Evolutionary conservation across 92 coral and sea anemone genomes (phyloP).

Genomic region (Metridium senile): DNA sequence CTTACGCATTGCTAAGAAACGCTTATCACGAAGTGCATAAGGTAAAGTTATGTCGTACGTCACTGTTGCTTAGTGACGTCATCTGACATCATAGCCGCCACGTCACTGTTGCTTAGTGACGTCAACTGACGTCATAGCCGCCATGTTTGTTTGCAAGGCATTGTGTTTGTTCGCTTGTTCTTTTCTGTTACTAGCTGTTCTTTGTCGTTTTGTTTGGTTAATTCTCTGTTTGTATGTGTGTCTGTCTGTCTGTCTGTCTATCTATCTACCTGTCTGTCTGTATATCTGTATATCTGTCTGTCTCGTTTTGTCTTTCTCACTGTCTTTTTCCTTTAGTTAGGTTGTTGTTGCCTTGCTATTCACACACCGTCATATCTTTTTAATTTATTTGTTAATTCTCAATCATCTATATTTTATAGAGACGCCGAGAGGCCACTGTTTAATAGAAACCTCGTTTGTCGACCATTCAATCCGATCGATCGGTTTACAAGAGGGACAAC

Average conservation of each 20-base stretch:
- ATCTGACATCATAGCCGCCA: too few relatives aligned
- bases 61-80: not conserved
- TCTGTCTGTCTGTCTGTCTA: not conserved
- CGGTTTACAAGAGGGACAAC: not conserved
- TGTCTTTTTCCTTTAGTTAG: not conserved
- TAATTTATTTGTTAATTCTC: too few relatives aligned
- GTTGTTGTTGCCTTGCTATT: too few relatives aligned
- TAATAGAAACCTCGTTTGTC: not conserved
- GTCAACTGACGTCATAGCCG: too few relatives aligned
- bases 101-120: not conserved
- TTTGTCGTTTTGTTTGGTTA: not conserved
- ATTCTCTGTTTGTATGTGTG: not conserved
- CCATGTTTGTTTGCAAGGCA: too few relatives aligned
- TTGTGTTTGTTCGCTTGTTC: too few relatives aligned
- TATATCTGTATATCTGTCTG: not conserved
- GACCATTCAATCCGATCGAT: not conserved
- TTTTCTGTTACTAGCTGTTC: too few relatives aligned
- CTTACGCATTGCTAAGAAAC: constrained; percentile 91
- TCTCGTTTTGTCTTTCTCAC: too few relatives aligned
- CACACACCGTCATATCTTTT: too few relatives aligned
- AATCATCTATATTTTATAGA: not conserved
- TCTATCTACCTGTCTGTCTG: not conserved
- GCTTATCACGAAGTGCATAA: constrained; percentile 93
- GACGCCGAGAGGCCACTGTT: not conserved
- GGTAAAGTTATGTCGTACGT: constrained; percentile 45